Evolutionary conservation across 2,888 invertebrate genomes (phyloP).

Genomic region (Asteroscopus sphinx): DNA sequence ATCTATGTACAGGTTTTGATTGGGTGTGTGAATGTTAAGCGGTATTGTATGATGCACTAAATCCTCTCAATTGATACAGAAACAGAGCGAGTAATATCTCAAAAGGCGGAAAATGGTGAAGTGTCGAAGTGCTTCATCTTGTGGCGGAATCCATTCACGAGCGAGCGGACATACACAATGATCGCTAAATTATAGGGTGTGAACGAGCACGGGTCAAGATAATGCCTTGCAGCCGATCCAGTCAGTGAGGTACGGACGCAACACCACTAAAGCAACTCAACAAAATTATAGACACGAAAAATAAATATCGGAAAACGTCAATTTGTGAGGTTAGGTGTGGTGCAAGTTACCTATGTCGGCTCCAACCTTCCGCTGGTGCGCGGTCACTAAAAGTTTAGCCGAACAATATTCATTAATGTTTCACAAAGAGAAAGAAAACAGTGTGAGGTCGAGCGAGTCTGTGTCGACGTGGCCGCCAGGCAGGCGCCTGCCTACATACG

Average conservation of each 20-base stretch:
- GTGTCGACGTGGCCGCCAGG: slow-evolving; percentile 73
- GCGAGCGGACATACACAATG: slow-evolving; percentile 89
- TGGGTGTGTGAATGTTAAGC: slow-evolving; percentile 61
- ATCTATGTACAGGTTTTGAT: slow-evolving; percentile 57
- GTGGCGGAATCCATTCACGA: slow-evolving; percentile 84
- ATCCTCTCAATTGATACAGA: slow-evolving; percentile 79
- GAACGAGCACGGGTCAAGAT: slow-evolving; percentile 88
- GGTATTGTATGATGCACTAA: slow-evolving; percentile 87
- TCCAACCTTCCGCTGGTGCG: slow-evolving; percentile 93
- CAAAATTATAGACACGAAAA: slow-evolving; percentile 88
- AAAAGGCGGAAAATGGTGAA: slow-evolving; percentile 86
- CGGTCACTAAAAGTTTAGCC: slow-evolving; percentile 91
- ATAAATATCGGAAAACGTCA: slow-evolving; percentile 88
- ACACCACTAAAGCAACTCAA: slow-evolving; percentile 90
- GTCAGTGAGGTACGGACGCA: slow-evolving; percentile 89
- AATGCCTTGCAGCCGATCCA: slow-evolving; percentile 89
- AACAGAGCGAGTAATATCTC: slow-evolving; percentile 80
- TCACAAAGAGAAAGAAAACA: slow-evolving; percentile 79
- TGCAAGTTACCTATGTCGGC: slow-evolving; percentile 92
- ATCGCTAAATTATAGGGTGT: slow-evolving; percentile 85
- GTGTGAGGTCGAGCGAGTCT: slow-evolving; percentile 77
- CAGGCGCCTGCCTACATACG: slow-evolving; percentile 68
- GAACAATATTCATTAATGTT: slow-evolving; percentile 87
- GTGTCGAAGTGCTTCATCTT: slow-evolving; percentile 85
- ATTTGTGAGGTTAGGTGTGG: slow-evolving; percentile 89